Conservation (phyloP, 2,888 invertebrate species). For the Erpobdella octoculata region DNA sequence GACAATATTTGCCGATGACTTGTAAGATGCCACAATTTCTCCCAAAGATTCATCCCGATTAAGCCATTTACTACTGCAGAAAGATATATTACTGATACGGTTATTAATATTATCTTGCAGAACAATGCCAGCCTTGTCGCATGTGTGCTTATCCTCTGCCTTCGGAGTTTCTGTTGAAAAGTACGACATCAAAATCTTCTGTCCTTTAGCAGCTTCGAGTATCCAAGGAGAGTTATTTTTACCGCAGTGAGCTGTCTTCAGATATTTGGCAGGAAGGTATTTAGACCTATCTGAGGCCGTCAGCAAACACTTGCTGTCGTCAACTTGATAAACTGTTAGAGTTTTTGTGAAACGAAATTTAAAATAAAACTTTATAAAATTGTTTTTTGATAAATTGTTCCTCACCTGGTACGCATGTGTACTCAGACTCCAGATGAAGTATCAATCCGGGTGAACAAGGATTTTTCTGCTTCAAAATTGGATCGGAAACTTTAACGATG, state of each 20-base stretch:
- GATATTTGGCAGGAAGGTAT: neutral
- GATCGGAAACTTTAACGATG: neutral
- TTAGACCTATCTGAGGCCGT: neutral
- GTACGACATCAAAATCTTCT: neutral
- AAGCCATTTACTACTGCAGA: neutral
- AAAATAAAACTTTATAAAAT: neutral
- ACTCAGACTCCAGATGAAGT: constrained; percentile 17
- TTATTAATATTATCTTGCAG: neutral
- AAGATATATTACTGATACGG: neutral
- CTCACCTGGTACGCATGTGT: constrained; percentile 17
- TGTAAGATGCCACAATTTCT: neutral
- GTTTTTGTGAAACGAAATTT: neutral
- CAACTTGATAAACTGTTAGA: neutral
- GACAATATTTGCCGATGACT: neutral
- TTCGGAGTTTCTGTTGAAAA: too few relatives aligned
- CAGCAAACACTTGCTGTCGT: neutral
- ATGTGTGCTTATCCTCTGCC: too few relatives aligned
- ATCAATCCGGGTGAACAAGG: constrained; percentile 21
- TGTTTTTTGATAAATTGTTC: neutral
- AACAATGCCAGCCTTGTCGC: neutral
- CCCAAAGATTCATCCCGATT: neutral
- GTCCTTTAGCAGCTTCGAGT: constrained; percentile 9
- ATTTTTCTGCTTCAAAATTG: neutral
- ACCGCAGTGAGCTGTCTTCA: neutral
- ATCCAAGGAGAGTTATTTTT: neutral